Evolutionary conservation across 2,113 vertebrate genomes (phyloP), one percentile per base, ranked within the genome.

Genomic region (Cochlearius cochlearius): DNA sequence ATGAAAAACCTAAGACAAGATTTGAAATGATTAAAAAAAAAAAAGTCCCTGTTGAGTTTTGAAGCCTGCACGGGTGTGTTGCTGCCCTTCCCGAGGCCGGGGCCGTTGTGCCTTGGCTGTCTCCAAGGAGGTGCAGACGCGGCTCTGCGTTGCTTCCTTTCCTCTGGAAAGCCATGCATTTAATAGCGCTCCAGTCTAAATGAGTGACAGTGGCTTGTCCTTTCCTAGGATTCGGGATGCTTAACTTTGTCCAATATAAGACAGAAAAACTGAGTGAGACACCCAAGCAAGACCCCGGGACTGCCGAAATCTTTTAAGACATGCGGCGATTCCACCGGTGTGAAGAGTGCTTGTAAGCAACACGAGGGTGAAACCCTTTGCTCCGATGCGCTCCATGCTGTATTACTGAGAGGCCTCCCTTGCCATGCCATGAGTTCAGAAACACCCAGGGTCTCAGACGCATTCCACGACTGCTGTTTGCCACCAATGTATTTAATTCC

Each of bases 71-170:
- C 8, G 92, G 86, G 50, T 43, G 19, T 67, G 80, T 49, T 85
- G 77, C 9, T 96, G 72, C 56, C 90, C 84, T 94, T 94, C 90
- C 58, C 72, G 74, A 94, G 68, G 63, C 92, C 81, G 66, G 39
- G n/a, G 59, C 86, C 56, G 27, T 94, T 96, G 55, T 96, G 53
- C 43, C 49, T 55, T 89, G 53, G 12, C 29, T 68, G 15, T 93
- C 72, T 97, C 91, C 93, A 90, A 60, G 89, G 86, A 96, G 79
- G 92, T 92, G 47, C 5, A 39, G 66, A 53, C 55, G 50, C 25
- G 25, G 10, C 15, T 96, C 71, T 92, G 45, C 10, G 72, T 73
- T 75, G 47, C 87, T 88, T 74, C 81, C 89, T 76, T 69, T 90
- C 30, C 32, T 59, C 71, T 60, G 12, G 50, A 50, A 79, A 86